These are phyloP conservation scores for Loris lydekkerianus DNA, from an alignment of 2,797 vertebrate genomes.

Conservation along the genomic window DNA sequence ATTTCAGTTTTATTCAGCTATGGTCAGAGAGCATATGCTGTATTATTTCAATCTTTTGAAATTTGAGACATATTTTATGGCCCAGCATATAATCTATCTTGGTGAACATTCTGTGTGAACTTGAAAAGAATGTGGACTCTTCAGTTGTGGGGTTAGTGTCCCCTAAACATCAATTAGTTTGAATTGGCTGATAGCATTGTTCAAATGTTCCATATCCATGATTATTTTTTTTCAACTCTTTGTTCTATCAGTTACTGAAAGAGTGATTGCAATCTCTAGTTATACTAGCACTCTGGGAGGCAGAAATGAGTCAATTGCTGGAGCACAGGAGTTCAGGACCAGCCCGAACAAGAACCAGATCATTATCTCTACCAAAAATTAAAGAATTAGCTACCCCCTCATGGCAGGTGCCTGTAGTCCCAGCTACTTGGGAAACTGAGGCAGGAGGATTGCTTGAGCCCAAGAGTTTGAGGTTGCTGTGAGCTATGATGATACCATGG, in stretches of 20 bases:
- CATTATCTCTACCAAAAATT: no score
- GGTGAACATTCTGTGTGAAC: not conserved
- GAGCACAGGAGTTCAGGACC: no score
- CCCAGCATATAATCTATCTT: not conserved
- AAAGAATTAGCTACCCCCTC: no score
- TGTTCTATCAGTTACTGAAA: not conserved
- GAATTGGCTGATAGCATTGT: not conserved
- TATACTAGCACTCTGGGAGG: not conserved
- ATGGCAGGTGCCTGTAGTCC: no score
- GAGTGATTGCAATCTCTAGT: not conserved
- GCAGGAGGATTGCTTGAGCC: no score
- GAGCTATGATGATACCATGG: no score
- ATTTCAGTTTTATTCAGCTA: not conserved
- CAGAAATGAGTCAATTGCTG: no score
- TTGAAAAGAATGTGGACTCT: not conserved
- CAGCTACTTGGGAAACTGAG: no score
- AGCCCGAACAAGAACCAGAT: no score
- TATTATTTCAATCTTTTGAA: not conserved
- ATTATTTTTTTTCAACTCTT: not conserved
- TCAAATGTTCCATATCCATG: not conserved
- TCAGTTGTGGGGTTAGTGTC: not conserved
- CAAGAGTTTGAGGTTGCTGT: no score
- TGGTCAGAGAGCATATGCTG: not conserved
- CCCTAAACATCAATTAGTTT: not conserved
- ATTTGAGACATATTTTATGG: not conserved